phyloP scores from a whole-genome alignment of 2,113 vertebrate genomes.

The Tiliqua scincoides region DNA sequence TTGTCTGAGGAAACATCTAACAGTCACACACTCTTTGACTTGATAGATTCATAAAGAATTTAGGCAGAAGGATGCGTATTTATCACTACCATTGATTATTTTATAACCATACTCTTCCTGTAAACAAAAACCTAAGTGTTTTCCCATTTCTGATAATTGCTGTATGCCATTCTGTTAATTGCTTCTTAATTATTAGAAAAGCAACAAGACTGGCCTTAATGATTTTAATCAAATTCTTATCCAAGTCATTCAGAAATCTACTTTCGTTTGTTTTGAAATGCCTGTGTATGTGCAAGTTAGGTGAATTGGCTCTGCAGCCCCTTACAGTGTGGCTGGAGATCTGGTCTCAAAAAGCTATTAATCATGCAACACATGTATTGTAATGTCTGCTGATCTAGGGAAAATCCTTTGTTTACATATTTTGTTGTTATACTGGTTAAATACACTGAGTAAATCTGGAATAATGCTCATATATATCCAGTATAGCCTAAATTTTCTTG shows the following conservation, averaged over 20 bases:
- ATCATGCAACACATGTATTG: background rate
- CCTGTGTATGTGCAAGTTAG: background rate
- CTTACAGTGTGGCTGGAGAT: background rate
- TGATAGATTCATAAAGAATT: constrained; percentile 30
- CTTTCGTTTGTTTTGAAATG: background rate
- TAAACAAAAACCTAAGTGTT: background rate
- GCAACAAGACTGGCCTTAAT: constrained; percentile 9
- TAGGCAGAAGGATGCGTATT: background rate
- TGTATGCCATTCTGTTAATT: background rate
- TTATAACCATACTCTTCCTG: background rate
- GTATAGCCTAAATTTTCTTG: background rate
- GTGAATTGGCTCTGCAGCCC: background rate
- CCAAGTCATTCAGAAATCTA: background rate
- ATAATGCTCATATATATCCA: rapidly evolving
- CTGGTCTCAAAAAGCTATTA: background rate
- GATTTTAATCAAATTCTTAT: background rate
- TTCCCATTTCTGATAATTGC: background rate
- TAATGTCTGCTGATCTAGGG: background rate
- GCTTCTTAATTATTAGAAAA: constrained; percentile 6
- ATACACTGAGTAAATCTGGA: background rate
- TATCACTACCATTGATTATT: background rate
- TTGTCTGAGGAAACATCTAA: background rate
- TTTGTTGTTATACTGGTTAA: background rate
- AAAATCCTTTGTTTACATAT: background rate
- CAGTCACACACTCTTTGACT: constrained; percentile 30